Evolutionary conservation across 2,888 invertebrate species (phyloP).

Genomic region (Nomada goodeniana): DNA sequence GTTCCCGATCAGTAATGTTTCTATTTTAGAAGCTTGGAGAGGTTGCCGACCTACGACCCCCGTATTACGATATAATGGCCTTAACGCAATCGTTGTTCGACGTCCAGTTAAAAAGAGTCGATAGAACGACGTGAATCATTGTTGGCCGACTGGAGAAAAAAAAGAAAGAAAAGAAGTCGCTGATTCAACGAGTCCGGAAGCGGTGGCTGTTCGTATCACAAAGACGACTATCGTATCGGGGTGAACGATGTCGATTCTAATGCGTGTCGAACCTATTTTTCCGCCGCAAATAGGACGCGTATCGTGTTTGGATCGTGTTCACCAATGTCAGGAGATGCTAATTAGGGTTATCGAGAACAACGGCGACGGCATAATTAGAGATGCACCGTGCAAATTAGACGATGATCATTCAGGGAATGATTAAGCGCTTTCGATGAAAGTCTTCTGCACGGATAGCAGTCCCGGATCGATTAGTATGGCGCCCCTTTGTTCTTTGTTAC

Average conservation of each 20-base stretch:
- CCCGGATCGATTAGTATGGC: background rate
- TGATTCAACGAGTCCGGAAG: constrained; percentile 79
- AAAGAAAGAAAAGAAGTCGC: constrained; percentile 48
- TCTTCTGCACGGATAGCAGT: background rate
- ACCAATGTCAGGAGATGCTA: constrained; percentile 50
- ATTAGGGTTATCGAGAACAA: constrained; percentile 38
- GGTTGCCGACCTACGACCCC: constrained; percentile 47
- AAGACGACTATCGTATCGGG: constrained; percentile 42
- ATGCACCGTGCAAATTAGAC: constrained; percentile 12
- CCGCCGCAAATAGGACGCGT: constrained; percentile 16
- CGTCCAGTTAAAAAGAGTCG: constrained; percentile 39
- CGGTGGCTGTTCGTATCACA: constrained; percentile 62
- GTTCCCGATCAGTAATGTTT: background rate
- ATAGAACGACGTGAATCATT: constrained; percentile 66
- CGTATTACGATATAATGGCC: constrained; percentile 16
- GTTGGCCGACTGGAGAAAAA: constrained; percentile 22
- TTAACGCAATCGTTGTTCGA: constrained; percentile 29
- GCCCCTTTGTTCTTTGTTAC: background rate
- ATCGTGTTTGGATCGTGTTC: background rate
- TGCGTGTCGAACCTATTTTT: constrained; percentile 22
- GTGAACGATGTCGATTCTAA: constrained; percentile 28
- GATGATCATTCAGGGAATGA: background rate
- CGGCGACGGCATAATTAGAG: constrained; percentile 37
- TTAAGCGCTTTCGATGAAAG: constrained; percentile 8
- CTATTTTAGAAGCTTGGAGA: background rate